Conservation (phyloP, 1,140 invertebrate genomes). For the Metaphire vulgaris region DNA sequence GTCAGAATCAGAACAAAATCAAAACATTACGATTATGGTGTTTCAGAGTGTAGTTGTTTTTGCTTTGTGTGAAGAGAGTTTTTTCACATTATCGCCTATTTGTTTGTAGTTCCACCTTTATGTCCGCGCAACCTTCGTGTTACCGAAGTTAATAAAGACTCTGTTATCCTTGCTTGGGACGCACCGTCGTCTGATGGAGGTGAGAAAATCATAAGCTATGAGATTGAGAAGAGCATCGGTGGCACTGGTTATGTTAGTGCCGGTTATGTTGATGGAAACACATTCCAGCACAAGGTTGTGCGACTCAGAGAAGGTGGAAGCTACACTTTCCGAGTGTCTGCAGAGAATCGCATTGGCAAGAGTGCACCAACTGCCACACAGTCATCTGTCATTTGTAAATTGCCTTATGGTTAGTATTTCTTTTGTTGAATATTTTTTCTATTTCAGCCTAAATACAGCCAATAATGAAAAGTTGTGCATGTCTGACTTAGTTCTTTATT, state of each 20-base stretch:
- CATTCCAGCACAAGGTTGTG: conserved; percentile 15
- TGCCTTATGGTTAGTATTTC: conserved; percentile 42
- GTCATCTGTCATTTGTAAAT: conserved; percentile 51
- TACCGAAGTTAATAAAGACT: conserved; percentile 27
- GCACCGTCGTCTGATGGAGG: conserved; percentile 17
- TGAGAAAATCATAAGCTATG: conserved; percentile 24
- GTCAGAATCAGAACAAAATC: too few species aligned
- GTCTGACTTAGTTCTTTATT: too few species aligned
- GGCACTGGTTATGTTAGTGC: conserved; percentile 13
- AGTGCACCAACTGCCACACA: conserved; percentile 75
- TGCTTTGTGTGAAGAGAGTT: too few species aligned
- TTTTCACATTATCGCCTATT: too few species aligned
- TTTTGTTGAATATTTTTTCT: too few species aligned
- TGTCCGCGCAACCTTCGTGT: conserved; percentile 20
- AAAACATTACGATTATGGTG: too few species aligned
- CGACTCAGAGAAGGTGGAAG: conserved; percentile 85
- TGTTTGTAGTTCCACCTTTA: conserved; percentile 18
- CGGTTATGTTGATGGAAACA: conserved; percentile 13
- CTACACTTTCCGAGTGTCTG: conserved; percentile 80
- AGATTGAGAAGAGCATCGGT: conserved; percentile 26
- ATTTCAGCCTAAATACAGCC: too few species aligned
- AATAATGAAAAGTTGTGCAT: too few species aligned
- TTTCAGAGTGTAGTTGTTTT: too few species aligned
- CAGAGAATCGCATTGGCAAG: conserved; percentile 86
- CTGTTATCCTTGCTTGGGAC: conserved; percentile 18